These are phyloP conservation scores for Drosophila incognita DNA, from an alignment of 2,888 invertebrate species.

Conservation along the genomic window DNA sequence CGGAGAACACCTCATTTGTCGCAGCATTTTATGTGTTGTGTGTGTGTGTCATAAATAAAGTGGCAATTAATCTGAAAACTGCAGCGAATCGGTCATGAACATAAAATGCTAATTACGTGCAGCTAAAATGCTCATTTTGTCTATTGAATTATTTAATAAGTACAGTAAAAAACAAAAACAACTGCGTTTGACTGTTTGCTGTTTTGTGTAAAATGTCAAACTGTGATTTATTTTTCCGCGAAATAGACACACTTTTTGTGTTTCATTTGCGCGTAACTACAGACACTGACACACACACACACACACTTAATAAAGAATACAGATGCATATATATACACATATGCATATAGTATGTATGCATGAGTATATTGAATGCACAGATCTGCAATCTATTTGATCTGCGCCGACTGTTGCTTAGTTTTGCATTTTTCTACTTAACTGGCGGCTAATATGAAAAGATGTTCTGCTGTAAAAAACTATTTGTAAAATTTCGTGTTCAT, in stretches of 20 bases:
- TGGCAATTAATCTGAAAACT: constrained; percentile 73
- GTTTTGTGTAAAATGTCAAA: constrained; percentile 64
- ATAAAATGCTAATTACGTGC: constrained; percentile 73
- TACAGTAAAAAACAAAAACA: constrained; percentile 29
- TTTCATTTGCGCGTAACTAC: constrained; percentile 38
- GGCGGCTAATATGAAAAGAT: constrained; percentile 70
- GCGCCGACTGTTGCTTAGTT: constrained; percentile 63
- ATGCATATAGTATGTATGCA: constrained; percentile 14
- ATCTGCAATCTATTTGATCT: constrained; percentile 76
- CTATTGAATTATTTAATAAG: constrained; percentile 60
- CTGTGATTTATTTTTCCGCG: constrained; percentile 72
- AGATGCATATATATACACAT: constrained; percentile 3
- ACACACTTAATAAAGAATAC: constrained; percentile 9
- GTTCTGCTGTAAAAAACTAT: constrained; percentile 41
- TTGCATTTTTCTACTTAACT: constrained; percentile 67
- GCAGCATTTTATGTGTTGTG: constrained; percentile 31
- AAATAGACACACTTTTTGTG: constrained; percentile 60
- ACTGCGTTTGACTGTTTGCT: constrained; percentile 5
- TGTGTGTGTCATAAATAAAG: constrained; percentile 61
- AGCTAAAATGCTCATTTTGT: constrained; percentile 55
- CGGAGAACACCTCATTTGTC: constrained; percentile 27
- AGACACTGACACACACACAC: constrained; percentile 6
- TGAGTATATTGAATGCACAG: constrained; percentile 14
- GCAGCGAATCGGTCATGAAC: constrained; percentile 68
- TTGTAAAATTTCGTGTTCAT: constrained; percentile 28